Conservation (phyloP, 1,140 invertebrate species). For the Tenebrio molitor region DNA sequence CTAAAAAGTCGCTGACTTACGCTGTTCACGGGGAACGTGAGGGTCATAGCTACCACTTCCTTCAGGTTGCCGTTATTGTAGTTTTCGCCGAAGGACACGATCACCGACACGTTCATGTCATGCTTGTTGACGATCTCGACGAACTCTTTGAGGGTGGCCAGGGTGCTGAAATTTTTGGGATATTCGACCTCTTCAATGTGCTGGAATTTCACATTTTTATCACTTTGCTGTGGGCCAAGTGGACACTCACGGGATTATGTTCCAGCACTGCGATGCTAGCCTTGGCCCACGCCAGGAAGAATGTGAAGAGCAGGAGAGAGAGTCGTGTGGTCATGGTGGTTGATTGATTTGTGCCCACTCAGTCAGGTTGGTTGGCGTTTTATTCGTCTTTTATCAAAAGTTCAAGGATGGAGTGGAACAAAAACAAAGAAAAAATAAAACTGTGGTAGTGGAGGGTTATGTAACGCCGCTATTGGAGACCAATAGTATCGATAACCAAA, state of each 20-base stretch:
- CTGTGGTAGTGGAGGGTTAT: background rate
- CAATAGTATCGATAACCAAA: too few species aligned
- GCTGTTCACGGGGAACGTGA: background rate
- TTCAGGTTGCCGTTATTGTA: conserved; percentile 2
- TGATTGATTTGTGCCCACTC: background rate
- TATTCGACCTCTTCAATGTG: background rate
- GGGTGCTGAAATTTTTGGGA: background rate
- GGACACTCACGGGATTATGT: background rate
- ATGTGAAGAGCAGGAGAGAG: background rate
- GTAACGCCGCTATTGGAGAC: too few species aligned
- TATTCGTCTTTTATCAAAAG: background rate
- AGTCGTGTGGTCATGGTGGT: background rate
- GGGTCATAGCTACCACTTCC: background rate
- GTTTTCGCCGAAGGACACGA: background rate
- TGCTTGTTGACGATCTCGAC: background rate
- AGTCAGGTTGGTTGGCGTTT: background rate
- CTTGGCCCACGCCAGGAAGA: background rate
- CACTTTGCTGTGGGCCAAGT: too few species aligned
- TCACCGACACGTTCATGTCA: background rate
- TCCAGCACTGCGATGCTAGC: background rate
- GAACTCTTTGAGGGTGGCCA: background rate
- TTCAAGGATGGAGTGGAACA: background rate
- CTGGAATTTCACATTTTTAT: background rate
- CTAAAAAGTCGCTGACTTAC: background rate
- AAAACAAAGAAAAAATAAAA: background rate